These are phyloP conservation scores for Coenonympha arcania DNA, from an alignment of 2,888 invertebrate species.

Conservation along the genomic window DNA sequence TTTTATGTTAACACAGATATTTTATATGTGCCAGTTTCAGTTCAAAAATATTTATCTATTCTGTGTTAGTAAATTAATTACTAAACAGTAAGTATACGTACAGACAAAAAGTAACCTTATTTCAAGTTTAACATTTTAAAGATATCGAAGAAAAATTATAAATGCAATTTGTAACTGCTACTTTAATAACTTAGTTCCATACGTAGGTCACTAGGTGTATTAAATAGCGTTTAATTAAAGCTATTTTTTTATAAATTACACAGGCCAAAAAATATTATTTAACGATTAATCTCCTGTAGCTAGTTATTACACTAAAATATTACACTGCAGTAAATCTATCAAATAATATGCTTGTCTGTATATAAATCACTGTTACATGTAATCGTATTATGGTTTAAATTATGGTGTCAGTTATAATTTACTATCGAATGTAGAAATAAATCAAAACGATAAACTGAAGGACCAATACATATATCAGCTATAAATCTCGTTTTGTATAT, in stretches of 20 bases:
- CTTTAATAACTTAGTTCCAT: too few relatives aligned
- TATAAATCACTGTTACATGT: background rate
- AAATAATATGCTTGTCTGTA: background rate
- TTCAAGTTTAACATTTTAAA: too few relatives aligned
- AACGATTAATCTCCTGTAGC: background rate
- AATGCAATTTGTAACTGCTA: too few relatives aligned
- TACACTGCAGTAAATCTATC: background rate
- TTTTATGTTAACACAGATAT: too few relatives aligned
- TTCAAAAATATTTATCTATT: too few relatives aligned
- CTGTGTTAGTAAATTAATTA: too few relatives aligned
- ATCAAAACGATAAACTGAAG: background rate
- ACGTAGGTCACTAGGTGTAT: background rate
- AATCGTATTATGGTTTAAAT: background rate
- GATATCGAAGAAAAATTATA: too few relatives aligned
- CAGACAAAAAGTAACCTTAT: too few relatives aligned
- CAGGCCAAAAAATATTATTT: background rate
- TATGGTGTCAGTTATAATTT: background rate
- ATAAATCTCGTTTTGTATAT: too few relatives aligned
- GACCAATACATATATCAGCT: background rate
- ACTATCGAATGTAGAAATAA: background rate
- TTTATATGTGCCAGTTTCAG: too few relatives aligned
- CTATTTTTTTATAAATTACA: background rate
- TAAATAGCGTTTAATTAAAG: background rate
- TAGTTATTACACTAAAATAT: background rate
- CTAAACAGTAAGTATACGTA: too few relatives aligned